Percentiles rank a stretch among this genome's conserved stretches.
These are phyloP conservation scores for Cotesia glomerata DNA, from an alignment of 1,140 invertebrate species.

Conservation along the genomic window DNA sequence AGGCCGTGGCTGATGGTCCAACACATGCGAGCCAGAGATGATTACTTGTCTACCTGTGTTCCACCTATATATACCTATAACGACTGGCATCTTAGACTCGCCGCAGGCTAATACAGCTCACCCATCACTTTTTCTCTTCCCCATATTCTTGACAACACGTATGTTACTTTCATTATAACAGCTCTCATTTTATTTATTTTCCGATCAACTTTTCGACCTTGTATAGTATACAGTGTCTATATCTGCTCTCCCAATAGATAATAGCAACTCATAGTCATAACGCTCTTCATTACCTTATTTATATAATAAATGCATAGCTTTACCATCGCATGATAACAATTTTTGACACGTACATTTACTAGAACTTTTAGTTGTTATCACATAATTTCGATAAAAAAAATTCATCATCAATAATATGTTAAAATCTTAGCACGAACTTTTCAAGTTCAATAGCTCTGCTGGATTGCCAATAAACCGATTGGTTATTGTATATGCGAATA, in stretches of 20 bases:
- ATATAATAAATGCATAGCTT: too few relatives aligned
- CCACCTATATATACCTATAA: conserved; percentile 25
- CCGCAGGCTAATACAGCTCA: conserved; percentile 13
- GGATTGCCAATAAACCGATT: neutral
- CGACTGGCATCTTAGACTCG: conserved; percentile 9
- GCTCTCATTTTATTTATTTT: conserved; percentile 19
- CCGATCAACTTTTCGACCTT: conserved; percentile 9
- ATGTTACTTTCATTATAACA: conserved; percentile 5
- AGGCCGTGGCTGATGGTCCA: conserved; percentile 19
- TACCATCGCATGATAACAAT: too few relatives aligned
- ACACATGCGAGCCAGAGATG: conserved; percentile 28
- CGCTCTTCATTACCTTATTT: too few relatives aligned
- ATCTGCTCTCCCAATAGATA: too few relatives aligned
- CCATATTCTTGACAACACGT: neutral
- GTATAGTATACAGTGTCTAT: neutral
- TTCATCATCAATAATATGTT: too few relatives aligned
- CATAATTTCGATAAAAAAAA: too few relatives aligned
- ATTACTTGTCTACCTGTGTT: conserved; percentile 27
- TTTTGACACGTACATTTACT: too few relatives aligned
- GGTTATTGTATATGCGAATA: neutral
- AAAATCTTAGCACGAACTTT: neutral
- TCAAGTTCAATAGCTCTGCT: neutral
- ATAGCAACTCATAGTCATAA: too few relatives aligned
- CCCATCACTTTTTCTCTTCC: conserved; percentile 1
- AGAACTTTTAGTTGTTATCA: too few relatives aligned